These are phyloP conservation scores for Bugulina stolonifera DNA, from an alignment of 2,888 invertebrate genomes.

Conservation along the genomic window DNA sequence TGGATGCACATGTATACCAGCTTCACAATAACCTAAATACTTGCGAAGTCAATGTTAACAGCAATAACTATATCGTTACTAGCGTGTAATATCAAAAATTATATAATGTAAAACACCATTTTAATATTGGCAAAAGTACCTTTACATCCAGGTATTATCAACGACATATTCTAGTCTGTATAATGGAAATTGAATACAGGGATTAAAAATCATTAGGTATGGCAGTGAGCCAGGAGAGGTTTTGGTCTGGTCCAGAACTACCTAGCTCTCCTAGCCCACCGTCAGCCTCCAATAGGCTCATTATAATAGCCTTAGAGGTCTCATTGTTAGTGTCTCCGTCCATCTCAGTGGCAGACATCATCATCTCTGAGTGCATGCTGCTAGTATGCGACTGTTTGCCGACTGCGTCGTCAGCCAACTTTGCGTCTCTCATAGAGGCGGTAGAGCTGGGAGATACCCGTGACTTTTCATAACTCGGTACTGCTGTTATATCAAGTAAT, in stretches of 20 bases:
- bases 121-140: no score
- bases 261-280: slow-evolving; percentile 12
- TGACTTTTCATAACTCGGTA: background rate
- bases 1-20: no score
- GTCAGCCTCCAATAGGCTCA: slow-evolving; percentile 18
- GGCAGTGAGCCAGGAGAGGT: background rate
- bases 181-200: no score
- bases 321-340: slow-evolving; percentile 23
- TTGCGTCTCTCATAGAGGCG: background rate
- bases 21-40: no score
- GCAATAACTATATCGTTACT: no score
- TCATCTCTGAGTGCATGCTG: background rate
- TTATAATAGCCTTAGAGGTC: slow-evolving; percentile 16
- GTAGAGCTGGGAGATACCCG: background rate
- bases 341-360: background rate
- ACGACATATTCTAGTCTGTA: no score
- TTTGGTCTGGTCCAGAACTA: background rate
- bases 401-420: background rate
- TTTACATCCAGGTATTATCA: no score
- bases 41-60: no score
- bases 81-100: no score
- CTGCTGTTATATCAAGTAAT: background rate
- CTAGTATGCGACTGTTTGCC: background rate
- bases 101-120: no score
- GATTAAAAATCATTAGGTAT: no score